Evolutionary conservation across 1,140 invertebrate species (phyloP), one percentile per base, ranked within the genome.

Genomic region (Agraylea sexmaculata): DNA sequence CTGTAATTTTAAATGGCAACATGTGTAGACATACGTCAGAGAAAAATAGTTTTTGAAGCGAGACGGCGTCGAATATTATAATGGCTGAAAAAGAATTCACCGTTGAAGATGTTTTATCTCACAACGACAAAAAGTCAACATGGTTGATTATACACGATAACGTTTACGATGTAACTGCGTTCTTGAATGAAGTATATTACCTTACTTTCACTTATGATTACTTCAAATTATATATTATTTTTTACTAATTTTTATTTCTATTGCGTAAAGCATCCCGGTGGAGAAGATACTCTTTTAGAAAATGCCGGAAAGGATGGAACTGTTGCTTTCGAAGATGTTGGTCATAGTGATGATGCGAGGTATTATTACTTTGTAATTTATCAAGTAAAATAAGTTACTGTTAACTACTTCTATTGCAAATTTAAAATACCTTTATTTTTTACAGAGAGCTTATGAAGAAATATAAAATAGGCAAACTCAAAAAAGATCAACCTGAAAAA

Each of bases 271-370:
- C 87, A 91, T 71, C 87, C 87, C 48, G 87, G 87, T 28, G 87
- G 87, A 28, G 80, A 83, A 57, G 83, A 90, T 46, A 70, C 85
- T 3, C 58, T 91, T 5, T 50, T 85, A 21, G 83, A 89, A 47
- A 73, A 74, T 49, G 82, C 74, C 20, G 85, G 84, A n/a, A 62
- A 66, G 47, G 80, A 87, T 65, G 80, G 69, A 2, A 87, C 84
- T 19, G 76, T 78, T 53, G 65, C 69, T n/a, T 90, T 90, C 65
- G 78, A 84, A 56, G 85, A 88, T 66, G 85, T 87, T 25, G 86
- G 86, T 1, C 87, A 92, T 63, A 87, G 84, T 38, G 64, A 71
- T 21, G 84, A 88, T 68, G 86, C 86, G 4, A 69, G 77, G 60
- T 81, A 70, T 46, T 35, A 49, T 27, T 28, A 3, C 18, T 38